Conservation (phyloP, 2,888 invertebrate genomes). For the Mantis religiosa region DNA sequence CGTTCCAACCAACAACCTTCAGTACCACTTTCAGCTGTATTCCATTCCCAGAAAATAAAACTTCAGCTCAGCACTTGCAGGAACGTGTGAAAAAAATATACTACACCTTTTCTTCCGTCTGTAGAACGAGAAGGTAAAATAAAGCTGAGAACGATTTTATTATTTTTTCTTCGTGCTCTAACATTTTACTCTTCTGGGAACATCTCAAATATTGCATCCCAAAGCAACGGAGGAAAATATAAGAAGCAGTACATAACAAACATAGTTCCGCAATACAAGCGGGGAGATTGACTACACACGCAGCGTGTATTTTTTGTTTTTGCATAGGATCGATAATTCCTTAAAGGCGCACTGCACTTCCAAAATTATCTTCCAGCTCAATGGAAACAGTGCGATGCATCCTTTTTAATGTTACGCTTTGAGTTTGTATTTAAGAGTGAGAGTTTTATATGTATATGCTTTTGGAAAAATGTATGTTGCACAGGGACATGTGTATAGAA, state of each 20-base stretch:
- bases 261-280: neutral
- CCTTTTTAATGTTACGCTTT: neutral
- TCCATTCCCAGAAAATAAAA: no score
- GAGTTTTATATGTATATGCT: no score
- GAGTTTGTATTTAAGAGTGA: neutral
- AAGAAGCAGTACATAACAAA: neutral
- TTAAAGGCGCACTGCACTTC: neutral
- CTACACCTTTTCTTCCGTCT: no score
- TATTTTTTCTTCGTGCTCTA: neutral
- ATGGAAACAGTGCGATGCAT: neutral
- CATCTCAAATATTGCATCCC: neutral
- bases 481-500: no score
- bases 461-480: no score
- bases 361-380: neutral
- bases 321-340: neutral
- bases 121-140: no score
- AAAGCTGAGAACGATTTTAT: neutral
- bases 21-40: no score
- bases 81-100: no score
- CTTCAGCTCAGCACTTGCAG: no score
- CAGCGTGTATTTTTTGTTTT: neutral
- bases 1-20: no score
- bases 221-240: neutral
- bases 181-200: neutral
- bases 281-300: neutral